Conservation (phyloP, 2,113 vertebrate genomes). For the Leucosticte australis region DNA sequence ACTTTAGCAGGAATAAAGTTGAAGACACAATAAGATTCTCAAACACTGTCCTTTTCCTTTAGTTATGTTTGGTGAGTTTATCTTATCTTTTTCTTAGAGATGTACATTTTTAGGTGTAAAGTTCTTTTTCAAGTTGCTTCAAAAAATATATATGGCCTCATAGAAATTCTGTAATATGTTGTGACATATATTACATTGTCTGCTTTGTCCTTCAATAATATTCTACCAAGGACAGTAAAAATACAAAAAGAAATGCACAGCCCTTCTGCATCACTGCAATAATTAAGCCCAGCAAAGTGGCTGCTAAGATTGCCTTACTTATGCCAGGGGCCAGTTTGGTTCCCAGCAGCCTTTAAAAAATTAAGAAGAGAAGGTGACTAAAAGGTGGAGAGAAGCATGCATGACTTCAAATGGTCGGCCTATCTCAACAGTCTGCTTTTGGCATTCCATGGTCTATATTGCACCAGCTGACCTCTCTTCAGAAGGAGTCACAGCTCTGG, state of each 20-base stretch:
- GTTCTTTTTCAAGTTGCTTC: neutral
- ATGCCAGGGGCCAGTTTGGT: neutral
- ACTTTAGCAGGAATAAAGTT: neutral
- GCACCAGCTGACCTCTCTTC: constrained; percentile 18
- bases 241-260: neutral
- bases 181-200: neutral
- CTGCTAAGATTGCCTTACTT: neutral
- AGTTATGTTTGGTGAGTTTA: neutral
- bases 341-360: constrained; percentile 20
- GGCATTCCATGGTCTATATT: neutral
- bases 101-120: neutral
- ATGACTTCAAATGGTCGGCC: neutral
- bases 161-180: neutral
- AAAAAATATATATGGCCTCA: neutral
- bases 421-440: neutral
- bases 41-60: neutral
- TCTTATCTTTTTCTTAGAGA: neutral
- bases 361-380: neutral
- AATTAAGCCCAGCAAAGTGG: constrained; percentile 34
- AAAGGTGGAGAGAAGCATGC: constrained; percentile 7
- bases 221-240: neutral
- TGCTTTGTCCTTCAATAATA: constrained; percentile 21
- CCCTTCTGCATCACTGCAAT: neutral
- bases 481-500: neutral
- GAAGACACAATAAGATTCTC: neutral